Conservation (phyloP, 2,888 invertebrate genomes). For the Cheilosia vernalis region DNA sequence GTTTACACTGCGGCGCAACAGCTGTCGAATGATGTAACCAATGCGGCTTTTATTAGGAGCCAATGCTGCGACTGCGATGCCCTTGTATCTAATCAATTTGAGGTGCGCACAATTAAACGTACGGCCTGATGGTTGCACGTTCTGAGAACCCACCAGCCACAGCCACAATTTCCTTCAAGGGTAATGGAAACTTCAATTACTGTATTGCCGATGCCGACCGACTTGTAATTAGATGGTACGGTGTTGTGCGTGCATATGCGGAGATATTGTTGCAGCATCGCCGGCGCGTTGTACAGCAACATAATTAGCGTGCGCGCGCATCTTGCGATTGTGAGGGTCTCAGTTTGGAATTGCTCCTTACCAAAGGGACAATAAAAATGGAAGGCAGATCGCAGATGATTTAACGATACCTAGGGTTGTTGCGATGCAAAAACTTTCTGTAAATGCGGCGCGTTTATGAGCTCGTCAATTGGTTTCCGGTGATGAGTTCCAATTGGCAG, state of each 20-base stretch:
- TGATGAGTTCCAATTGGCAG: neutral
- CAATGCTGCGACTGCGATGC: constrained; percentile 1
- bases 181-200: constrained; percentile 35
- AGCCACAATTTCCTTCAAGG: constrained; percentile 37
- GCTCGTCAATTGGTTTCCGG: constrained; percentile 23
- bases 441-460: neutral
- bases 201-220: constrained; percentile 21
- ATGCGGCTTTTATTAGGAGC: constrained; percentile 3
- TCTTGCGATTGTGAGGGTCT: constrained; percentile 22
- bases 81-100: constrained; percentile 57
- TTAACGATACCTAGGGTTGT: constrained; percentile 10
- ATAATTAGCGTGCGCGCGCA: constrained; percentile 33
- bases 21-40: constrained; percentile 17
- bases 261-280: constrained; percentile 16
- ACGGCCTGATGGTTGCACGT: constrained; percentile 18
- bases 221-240: constrained; percentile 55
- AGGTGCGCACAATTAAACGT: constrained; percentile 23
- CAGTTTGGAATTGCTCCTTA: neutral
- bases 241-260: constrained; percentile 4
- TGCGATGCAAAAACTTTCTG: neutral
- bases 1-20: constrained; percentile 2
- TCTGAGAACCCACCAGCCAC: constrained; percentile 17
- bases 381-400: constrained; percentile 30
- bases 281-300: constrained; percentile 30
- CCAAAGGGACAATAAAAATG: constrained; percentile 42